phyloP scores from a whole-genome alignment of 2,113 vertebrate genomes.

The Callocephalon fimbriatum region DNA sequence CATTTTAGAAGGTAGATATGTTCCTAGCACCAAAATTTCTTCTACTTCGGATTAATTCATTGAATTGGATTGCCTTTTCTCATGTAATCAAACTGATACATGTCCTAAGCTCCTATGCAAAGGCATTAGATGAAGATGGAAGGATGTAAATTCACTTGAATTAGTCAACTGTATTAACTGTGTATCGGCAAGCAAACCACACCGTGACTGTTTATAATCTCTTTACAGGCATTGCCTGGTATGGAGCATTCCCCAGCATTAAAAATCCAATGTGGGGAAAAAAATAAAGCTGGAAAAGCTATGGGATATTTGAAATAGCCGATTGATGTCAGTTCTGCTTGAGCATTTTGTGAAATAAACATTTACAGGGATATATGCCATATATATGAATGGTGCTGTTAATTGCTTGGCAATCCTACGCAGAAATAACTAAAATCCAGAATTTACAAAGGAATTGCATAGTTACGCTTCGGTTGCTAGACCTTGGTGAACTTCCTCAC shows the following conservation, averaged over 20 bases:
- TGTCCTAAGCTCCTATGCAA: neutral
- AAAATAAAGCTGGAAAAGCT: neutral
- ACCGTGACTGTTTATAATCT: neutral
- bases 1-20: neutral
- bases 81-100: neutral
- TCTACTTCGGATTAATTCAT: neutral
- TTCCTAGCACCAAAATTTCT: neutral
- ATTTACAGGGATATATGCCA: neutral
- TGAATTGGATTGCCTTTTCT: neutral
- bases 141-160: neutral
- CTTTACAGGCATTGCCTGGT: rapidly evolving
- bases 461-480: neutral
- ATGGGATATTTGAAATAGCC: neutral
- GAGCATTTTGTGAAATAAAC: neutral
- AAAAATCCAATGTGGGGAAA: neutral
- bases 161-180: neutral
- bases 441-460: neutral
- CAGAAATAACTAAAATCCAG: neutral
- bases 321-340: neutral
- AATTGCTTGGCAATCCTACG: neutral
- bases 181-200: neutral
- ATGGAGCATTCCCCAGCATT: neutral
- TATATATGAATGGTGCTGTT: neutral
- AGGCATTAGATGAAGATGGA: neutral
- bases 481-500: neutral